Evolutionary conservation across 2,113 vertebrate species (phyloP).

Genomic region (Perccottus glenii): DNA sequence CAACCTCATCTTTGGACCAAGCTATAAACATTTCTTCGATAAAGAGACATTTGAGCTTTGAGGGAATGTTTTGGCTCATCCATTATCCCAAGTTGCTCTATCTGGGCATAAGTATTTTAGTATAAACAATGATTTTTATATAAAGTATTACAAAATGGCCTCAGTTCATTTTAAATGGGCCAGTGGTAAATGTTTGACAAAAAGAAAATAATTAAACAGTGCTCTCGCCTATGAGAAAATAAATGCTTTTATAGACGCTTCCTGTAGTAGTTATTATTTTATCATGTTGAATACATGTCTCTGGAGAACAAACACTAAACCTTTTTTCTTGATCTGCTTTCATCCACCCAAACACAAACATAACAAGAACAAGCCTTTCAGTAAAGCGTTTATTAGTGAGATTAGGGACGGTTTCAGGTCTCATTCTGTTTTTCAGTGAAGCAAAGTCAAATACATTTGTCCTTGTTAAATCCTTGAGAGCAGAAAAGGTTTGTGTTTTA

Average conservation of each 20-base stretch:
- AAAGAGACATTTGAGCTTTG: not conserved
- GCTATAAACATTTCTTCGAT: not conserved
- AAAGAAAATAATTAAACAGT: too few species aligned
- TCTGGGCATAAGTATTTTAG: too few species aligned
- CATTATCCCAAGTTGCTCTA: not conserved
- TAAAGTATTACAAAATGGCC: too few species aligned
- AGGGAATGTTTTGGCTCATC: not conserved
- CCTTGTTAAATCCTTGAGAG: not conserved
- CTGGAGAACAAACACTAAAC: slow-evolving; percentile 20
- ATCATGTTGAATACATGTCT: slow-evolving; percentile 6
- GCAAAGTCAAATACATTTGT: slow-evolving; percentile 2
- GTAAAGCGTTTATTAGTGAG: slow-evolving; percentile 4
- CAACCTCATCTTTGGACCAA: slow-evolving; percentile 1
- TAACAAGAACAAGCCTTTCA: slow-evolving; percentile 4
- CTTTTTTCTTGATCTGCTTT: slow-evolving; percentile 5
- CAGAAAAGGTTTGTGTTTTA: not conserved
- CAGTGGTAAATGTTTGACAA: too few species aligned
- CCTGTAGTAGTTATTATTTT: not conserved
- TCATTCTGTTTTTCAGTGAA: slow-evolving; percentile 7
- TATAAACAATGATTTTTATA: too few species aligned
- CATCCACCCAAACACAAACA: slow-evolving; percentile 13
- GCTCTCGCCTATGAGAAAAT: too few species aligned
- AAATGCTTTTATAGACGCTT: not conserved
- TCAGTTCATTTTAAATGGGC: too few species aligned
- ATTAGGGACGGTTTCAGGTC: not conserved